Evolutionary conservation across 1,140 invertebrate species (phyloP), one percentile per base, ranked within the genome.

Genomic region (Dendrolimus kikuchii): DNA sequence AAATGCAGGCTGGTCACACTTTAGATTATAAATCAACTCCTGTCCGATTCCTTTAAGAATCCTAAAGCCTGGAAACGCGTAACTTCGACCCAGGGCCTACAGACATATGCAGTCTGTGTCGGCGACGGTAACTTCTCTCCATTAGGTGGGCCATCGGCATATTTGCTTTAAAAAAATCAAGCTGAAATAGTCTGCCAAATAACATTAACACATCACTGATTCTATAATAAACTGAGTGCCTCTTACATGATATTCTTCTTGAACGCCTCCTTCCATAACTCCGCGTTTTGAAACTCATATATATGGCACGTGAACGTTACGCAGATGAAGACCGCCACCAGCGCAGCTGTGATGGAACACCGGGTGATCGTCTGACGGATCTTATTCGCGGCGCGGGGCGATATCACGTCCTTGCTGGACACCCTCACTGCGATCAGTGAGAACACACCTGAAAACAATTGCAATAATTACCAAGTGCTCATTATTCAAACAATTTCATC

Each of bases 311-410:
- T 90, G 77, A 96, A 92, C 6, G 94, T 95, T 40, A 93, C 91
- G n/a, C 93, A 81, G 38, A 93, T 93, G 66, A 94, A 93, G 3
- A 94, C 88, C 41, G 95, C 88, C 6, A 92, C 92, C 40, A 95
- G 89, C 41, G 93, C 76, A 0, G 92, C 91, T 66, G 95, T 95
- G 2, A 94, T 75, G 4, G 92, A 92, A 84, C 96, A 93, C 55
- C 95, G 89, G 5, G 95, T 90, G 44, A 96, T 96, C 8, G 93
- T 95, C 55, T 93, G 91, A 51, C 92, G 91, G 59, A 97, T 95
- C 87, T 96, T 95, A 51, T 92, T 90, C 51, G 92, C 93, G 0
- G 94, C 94, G 61, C 92, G 91, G 54, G 92, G 90, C 1, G 94
- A 95, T 62, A 96, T 94, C 37, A 96, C 92, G 60, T 95, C 93